Evolutionary conservation across 2,113 vertebrate genomes (phyloP).

Genomic region (human): DNA sequence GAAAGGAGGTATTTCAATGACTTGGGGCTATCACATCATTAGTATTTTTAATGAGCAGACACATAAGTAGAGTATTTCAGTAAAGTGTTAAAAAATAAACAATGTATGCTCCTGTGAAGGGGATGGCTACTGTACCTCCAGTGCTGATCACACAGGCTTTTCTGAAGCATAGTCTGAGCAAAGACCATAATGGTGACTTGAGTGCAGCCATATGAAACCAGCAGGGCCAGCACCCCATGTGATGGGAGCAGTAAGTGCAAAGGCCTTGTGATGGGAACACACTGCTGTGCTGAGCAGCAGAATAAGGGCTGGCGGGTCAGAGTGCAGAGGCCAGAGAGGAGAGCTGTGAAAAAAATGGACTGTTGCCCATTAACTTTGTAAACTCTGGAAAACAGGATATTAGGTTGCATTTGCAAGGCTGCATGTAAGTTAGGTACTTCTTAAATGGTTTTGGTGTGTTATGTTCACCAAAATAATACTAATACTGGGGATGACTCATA

Average conservation of each 20-base stretch:
- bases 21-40: background rate
- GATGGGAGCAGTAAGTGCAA: background rate
- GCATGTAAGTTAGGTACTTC: background rate
- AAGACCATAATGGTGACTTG: background rate
- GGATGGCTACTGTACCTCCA: background rate
- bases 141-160: background rate
- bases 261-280: background rate
- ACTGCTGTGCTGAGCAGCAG: too few relatives aligned
- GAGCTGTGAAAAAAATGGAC: background rate
- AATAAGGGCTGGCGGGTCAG: background rate
- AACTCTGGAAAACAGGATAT: background rate
- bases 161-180: background rate
- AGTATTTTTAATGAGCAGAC: background rate
- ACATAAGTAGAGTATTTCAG: background rate
- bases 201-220: background rate
- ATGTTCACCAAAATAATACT: background rate
- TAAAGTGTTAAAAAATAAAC: background rate
- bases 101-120: background rate
- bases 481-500: fast-evolving
- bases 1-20: background rate
- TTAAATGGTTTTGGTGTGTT: background rate
- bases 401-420: fast-evolving
- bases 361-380: too few relatives aligned
- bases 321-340: background rate
- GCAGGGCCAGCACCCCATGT: background rate